Base-by-base conservation (phyloP, 1,140 invertebrate genomes). In the Eubasilissa regina region DNA sequence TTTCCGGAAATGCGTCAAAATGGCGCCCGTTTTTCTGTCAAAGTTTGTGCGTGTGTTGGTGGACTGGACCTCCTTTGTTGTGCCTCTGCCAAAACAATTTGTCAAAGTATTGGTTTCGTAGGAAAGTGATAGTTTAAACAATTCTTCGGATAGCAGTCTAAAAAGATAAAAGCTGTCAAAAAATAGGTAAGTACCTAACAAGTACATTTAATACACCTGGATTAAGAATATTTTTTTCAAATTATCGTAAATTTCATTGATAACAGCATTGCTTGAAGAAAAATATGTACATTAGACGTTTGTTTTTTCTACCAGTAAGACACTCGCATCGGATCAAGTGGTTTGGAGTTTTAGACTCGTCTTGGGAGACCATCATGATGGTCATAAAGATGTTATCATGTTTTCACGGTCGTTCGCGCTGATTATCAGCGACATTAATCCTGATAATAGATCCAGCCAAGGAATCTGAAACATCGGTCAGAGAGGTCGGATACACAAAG, bases 1-100 rank as follows among this genome's bases (percentile, higher is more conserved):
- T 73, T 73, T 73, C 70, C 70, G 70, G 70, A 73, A 73, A 73
- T 73, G 70, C 70, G 70, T 35, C 70, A 73, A 73, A 73, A 73
- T 73, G 70, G 70, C 19, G 47, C 15, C n/a, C 35, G 53, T n/a
- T 43, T 13, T 56, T 35, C 55, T 58, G 55, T 58, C 55, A 58
- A 58, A 58, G 21, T 21, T 58, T 58, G 55, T 58, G 17, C 51
- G 15, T 43, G 62, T 66, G 62, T 35, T 10, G 15, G 25, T 66
- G 25, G 15, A 13, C 9, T 6, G 9, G 15, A 25, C 35, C 35
- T 66, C 15, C 43, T 66, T 66, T 66, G 62, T 66, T 0, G n/a
- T 43, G 62, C 43, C 12, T 44, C 35, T 8, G 6, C 21, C 7
- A 43, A 45, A 43, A 58, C 55, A 12, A 58, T 58, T 19, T 15